Conservation (phyloP, 2,113 vertebrate genomes). For the Centropus bengalensis region DNA sequence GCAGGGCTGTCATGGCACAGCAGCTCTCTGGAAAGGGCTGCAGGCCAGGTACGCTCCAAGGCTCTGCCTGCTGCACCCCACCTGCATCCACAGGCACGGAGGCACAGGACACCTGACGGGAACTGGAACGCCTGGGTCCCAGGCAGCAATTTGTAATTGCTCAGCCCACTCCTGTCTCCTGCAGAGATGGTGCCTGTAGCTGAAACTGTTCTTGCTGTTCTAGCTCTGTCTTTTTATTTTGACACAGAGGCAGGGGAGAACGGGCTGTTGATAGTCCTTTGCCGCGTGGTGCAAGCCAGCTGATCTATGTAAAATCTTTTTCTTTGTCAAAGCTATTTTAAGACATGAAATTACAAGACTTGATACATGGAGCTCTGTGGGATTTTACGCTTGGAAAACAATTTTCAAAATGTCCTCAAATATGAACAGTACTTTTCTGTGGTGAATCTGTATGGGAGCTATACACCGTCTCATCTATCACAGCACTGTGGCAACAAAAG, state of each 20-base stretch:
- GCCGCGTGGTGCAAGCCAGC: neutral
- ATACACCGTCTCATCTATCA: neutral
- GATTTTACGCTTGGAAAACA: slow-evolving; percentile 2
- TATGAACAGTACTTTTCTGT: neutral
- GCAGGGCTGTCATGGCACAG: neutral
- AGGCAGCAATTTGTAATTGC: neutral
- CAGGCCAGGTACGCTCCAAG: accelerated
- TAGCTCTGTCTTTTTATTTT: neutral
- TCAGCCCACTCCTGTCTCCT: neutral
- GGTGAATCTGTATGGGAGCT: neutral
- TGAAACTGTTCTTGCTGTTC: neutral
- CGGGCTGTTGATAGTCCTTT: neutral
- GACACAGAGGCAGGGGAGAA: neutral
- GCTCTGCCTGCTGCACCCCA: neutral
- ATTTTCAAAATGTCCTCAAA: neutral
- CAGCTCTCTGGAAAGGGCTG: neutral
- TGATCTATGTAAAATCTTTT: neutral
- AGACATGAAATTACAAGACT: neutral
- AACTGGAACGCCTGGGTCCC: neutral
- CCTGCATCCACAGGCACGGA: neutral
- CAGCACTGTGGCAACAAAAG: neutral
- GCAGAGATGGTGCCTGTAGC: neutral
- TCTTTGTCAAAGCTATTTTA: neutral
- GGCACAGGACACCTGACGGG: neutral
- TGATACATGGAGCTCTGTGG: neutral